These are phyloP conservation scores for Aproaerema taeniolella DNA, from an alignment of 2,888 invertebrate genomes.

Conservation along the genomic window DNA sequence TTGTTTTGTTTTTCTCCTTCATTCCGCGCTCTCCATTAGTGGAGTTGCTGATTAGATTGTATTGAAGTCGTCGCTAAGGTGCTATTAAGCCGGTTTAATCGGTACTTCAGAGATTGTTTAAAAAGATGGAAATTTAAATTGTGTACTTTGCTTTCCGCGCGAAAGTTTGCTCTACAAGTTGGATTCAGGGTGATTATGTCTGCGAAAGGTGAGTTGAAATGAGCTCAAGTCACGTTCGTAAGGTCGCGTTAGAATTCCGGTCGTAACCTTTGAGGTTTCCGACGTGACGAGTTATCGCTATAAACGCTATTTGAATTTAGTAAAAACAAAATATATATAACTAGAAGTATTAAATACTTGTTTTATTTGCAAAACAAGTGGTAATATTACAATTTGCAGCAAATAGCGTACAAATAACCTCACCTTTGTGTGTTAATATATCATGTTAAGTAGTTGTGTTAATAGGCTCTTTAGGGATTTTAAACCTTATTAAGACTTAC, in stretches of 20 bases:
- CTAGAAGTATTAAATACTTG: no score
- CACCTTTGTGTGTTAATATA: no score
- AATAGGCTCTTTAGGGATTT: no score
- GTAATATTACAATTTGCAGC: no score
- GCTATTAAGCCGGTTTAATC: conserved; percentile 35
- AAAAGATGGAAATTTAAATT: conserved; percentile 21
- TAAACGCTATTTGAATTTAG: no score
- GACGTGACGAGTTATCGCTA: no score
- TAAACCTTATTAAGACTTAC: no score
- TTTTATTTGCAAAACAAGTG: no score
- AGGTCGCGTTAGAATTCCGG: conserved; percentile 3
- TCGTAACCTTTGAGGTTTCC: neutral
- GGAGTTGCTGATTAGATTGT: conserved; percentile 42
- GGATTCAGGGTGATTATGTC: conserved; percentile 14
- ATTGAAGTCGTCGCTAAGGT: conserved; percentile 32
- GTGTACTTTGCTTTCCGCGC: conserved; percentile 10
- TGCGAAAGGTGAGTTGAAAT: conserved; percentile 1
- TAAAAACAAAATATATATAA: no score
- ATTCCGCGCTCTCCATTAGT: conserved; percentile 34
- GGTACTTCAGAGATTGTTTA: conserved; percentile 30
- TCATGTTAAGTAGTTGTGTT: no score
- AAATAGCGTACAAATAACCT: no score
- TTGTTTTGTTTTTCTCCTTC: conserved; percentile 34
- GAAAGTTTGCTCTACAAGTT: conserved; percentile 1
- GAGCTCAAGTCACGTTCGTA: neutral